Percentiles rank a stretch among this genome's conserved stretches.
phyloP scores from a whole-genome alignment of 2,888 invertebrate species.

The Brachypterus glaber region DNA sequence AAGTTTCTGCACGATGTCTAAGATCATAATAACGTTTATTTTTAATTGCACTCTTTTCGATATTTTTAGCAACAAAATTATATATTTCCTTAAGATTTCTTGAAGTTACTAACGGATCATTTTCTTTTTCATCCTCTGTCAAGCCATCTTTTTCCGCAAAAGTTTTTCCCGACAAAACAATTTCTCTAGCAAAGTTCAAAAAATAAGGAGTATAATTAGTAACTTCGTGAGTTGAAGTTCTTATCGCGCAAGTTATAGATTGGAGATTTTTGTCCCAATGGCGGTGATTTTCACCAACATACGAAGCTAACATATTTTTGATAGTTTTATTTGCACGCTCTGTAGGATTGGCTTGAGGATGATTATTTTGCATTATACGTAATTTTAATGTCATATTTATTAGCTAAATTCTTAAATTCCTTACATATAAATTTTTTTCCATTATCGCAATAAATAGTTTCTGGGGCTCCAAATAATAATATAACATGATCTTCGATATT shows the following conservation, averaged over 20 bases:
- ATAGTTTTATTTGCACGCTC: neutral
- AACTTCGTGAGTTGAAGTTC: too few relatives aligned
- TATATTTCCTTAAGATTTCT: too few relatives aligned
- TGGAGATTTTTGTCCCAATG: neutral
- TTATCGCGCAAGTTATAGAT: too few relatives aligned
- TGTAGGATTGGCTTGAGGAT: neutral
- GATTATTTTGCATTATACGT: slow-evolving; percentile 9
- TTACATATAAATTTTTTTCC: neutral
- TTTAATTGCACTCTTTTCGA: too few relatives aligned
- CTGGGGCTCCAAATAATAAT: slow-evolving; percentile 3
- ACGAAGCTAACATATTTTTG: neutral
- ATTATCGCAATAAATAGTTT: slow-evolving; percentile 3
- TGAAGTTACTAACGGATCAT: too few relatives aligned
- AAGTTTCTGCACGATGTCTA: slow-evolving; percentile 2
- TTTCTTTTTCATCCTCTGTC: too few relatives aligned
- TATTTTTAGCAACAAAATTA: too few relatives aligned
- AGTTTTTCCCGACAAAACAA: too few relatives aligned
- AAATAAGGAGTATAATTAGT: too few relatives aligned
- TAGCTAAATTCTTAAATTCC: neutral
- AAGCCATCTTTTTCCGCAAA: too few relatives aligned
- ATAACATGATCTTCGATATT: neutral
- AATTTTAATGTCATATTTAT: neutral
- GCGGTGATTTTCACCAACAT: neutral
- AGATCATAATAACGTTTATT: slow-evolving; percentile 11
- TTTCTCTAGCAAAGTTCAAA: too few relatives aligned